Conservation (phyloP, 2,113 vertebrate species). For the Willisornis vidua region DNA sequence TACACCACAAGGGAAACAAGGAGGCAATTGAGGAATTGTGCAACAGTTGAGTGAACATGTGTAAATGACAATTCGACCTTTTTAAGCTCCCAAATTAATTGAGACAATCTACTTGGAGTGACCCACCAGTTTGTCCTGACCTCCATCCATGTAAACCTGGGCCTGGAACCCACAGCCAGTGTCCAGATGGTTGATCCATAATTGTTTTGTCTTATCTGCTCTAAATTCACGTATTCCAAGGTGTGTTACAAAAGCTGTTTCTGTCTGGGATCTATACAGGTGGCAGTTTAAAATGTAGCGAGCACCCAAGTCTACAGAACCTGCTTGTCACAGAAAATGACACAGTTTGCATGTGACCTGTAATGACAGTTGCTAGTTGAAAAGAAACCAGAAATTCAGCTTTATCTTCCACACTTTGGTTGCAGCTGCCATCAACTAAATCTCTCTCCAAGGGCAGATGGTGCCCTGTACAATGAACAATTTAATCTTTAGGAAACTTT, state of each 20-base stretch:
- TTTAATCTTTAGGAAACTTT: constrained; percentile 80
- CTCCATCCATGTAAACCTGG: background rate
- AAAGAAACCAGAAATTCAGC: constrained; percentile 72
- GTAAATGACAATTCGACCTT: background rate
- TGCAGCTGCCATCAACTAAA: constrained; percentile 74
- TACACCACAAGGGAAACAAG: background rate
- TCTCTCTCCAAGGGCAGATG: constrained; percentile 79
- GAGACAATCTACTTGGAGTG: background rate
- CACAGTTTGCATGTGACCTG: constrained; percentile 68
- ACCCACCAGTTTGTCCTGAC: background rate
- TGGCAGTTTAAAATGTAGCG: constrained; percentile 55
- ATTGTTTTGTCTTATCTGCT: background rate
- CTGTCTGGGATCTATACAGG: constrained; percentile 50
- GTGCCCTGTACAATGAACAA: constrained; percentile 80
- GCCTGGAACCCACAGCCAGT: background rate
- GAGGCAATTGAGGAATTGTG: background rate
- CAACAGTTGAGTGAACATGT: background rate
- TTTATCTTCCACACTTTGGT: constrained; percentile 71
- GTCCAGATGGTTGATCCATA: background rate
- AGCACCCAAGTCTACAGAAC: constrained; percentile 49
- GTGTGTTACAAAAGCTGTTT: constrained; percentile 42
- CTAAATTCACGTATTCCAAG: constrained; percentile 10
- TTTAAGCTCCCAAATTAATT: background rate
- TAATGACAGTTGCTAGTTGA: constrained; percentile 57
- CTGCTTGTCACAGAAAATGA: constrained; percentile 67